Evolutionary conservation across 2,113 vertebrate species (phyloP).

Genomic region (Brevimyrus niger): DNA sequence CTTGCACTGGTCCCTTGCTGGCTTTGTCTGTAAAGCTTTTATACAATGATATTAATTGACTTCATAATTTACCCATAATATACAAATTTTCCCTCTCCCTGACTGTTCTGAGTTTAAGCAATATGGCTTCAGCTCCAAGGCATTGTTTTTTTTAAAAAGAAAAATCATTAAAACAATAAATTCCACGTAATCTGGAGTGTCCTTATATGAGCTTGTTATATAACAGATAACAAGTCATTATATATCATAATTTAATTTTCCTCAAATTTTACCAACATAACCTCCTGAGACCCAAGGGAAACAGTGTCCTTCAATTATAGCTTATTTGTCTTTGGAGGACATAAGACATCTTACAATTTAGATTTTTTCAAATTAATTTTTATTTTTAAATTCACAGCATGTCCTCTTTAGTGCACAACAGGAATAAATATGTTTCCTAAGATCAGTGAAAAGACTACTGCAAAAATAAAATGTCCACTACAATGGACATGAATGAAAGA

Average conservation of each 20-base stretch:
- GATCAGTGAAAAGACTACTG: too few species aligned
- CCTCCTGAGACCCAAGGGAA: too few species aligned
- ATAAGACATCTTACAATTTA: too few species aligned
- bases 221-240: not conserved
- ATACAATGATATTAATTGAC: not conserved
- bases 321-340: too few species aligned
- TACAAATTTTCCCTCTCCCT: not conserved
- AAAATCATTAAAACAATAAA: not conserved
- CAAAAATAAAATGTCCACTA: too few species aligned
- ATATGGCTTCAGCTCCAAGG: not conserved
- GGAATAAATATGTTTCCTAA: too few species aligned
- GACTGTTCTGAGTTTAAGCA: not conserved
- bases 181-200: not conserved
- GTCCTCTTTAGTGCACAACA: too few species aligned
- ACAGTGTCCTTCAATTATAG: too few species aligned
- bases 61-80: not conserved
- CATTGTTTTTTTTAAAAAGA: not conserved
- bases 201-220: not conserved
- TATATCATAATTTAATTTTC: not conserved
- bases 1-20: not conserved
- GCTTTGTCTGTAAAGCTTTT: not conserved
- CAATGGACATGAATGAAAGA: too few species aligned
- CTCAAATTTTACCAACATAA: not conserved
- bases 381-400: too few species aligned
- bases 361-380: too few species aligned